Percentiles rank a stretch among this genome's conserved stretches.
These are phyloP conservation scores for Enteromius trimaculatus DNA, from an alignment of 2,797 vertebrate genomes.

Conservation along the genomic window DNA sequence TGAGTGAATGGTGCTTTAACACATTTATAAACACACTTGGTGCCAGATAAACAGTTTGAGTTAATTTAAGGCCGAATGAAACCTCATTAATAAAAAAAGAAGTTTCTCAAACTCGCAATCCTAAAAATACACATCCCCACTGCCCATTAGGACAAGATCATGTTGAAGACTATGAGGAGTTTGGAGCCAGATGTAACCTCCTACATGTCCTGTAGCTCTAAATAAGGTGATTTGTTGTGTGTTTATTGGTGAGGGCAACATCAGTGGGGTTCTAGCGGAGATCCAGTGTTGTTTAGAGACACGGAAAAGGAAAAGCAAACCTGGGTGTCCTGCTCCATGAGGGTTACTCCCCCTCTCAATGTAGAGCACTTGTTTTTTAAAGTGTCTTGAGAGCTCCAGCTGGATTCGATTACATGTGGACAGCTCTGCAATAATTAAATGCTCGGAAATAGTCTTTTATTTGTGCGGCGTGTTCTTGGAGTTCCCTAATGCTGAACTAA, in stretches of 20 bases:
- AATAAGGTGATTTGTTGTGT: slow-evolving; percentile 79
- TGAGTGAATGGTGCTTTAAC: not conserved
- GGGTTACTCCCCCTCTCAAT: not conserved
- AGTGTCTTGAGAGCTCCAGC: slow-evolving; percentile 60
- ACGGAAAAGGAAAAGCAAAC: slow-evolving; percentile 65
- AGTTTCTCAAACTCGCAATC: not conserved
- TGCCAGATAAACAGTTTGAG: not conserved
- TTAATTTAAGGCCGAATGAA: not conserved
- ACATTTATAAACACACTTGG: slow-evolving; percentile 5
- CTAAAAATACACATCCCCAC: slow-evolving; percentile 13
- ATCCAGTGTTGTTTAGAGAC: slow-evolving; percentile 63
- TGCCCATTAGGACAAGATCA: slow-evolving; percentile 1
- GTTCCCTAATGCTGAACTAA: slow-evolving; percentile 54
- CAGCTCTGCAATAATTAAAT: slow-evolving; percentile 68
- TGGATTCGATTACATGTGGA: slow-evolving; percentile 70
- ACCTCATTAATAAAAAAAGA: not conserved
- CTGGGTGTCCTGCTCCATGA: slow-evolving; percentile 47
- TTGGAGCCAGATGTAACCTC: slow-evolving; percentile 56
- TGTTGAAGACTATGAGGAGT: slow-evolving; percentile 25
- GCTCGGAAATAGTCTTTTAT: slow-evolving; percentile 71
- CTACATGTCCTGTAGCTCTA: slow-evolving; percentile 69
- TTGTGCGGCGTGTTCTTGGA: slow-evolving; percentile 48
- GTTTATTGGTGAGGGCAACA: slow-evolving; percentile 76
- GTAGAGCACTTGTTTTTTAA: slow-evolving; percentile 20
- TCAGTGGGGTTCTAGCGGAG: slow-evolving; percentile 71